Conservation (phyloP, 2,797 vertebrate species). For the Bovichtus variegatus region DNA sequence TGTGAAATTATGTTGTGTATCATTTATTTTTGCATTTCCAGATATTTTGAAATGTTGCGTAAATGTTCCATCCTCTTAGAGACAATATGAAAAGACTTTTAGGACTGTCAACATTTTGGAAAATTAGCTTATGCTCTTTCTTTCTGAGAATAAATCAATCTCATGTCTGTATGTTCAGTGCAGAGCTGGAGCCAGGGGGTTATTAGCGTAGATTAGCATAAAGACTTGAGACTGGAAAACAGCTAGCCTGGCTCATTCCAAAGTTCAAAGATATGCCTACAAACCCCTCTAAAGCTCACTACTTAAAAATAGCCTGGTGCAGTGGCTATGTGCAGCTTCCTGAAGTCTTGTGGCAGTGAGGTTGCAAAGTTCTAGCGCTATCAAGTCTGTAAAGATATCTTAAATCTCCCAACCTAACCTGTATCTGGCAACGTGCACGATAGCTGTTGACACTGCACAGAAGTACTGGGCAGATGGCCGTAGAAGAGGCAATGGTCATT, state of each 20-base stretch:
- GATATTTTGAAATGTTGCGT: not conserved
- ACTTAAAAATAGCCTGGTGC: too few relatives aligned
- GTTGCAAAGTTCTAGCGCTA: too few relatives aligned
- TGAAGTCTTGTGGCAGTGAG: too few relatives aligned
- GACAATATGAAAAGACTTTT: not conserved
- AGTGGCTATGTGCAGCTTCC: too few relatives aligned
- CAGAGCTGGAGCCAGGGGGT: too few relatives aligned
- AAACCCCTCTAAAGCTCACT: not conserved
- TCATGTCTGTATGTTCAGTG: too few relatives aligned
- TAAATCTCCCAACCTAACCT: too few relatives aligned
- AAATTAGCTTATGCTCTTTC: not conserved
- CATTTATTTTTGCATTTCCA: not conserved
- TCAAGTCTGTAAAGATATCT: too few relatives aligned
- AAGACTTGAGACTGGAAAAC: not conserved
- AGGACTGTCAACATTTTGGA: not conserved
- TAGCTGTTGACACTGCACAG: not conserved
- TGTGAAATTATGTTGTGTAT: not conserved
- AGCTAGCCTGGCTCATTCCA: not conserved
- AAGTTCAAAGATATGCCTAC: not conserved
- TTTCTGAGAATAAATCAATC: not conserved
- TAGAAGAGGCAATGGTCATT: not conserved
- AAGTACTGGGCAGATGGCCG: too few relatives aligned
- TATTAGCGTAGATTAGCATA: too few relatives aligned
- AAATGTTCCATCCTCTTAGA: not conserved
- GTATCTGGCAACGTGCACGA: not conserved